A percentile compares a stretch with the other conserved stretches of the same genome.
Evolutionary conservation across 2,797 vertebrate species (phyloP).

Genomic region (Myripristis jacobus): DNA sequence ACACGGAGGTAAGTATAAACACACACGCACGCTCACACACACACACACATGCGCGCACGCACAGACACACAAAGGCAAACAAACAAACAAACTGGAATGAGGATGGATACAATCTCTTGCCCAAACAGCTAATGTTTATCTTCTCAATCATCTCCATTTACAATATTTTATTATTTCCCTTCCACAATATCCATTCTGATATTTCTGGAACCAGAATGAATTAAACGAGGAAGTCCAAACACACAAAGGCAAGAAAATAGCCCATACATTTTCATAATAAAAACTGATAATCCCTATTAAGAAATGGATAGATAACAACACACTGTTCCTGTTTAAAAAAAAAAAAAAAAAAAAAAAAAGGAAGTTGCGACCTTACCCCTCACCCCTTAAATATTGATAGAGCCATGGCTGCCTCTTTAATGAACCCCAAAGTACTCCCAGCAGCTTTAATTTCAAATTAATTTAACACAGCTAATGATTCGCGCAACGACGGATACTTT

Average conservation of each 20-base stretch:
- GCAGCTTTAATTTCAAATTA: constrained; percentile 90
- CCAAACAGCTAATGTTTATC: constrained; percentile 74
- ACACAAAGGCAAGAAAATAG: neutral
- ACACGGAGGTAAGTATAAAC: constrained; percentile 34
- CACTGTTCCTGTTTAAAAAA: neutral
- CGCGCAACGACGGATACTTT: constrained; percentile 87
- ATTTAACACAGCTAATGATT: constrained; percentile 92
- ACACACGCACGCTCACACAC: neutral
- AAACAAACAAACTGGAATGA: constrained; percentile 69
- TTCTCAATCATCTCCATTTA: constrained; percentile 68
- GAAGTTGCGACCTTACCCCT: constrained; percentile 71
- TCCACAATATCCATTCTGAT: constrained; percentile 22
- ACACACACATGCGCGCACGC: constrained; percentile 39
- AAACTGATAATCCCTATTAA: constrained; percentile 7
- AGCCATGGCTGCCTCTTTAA: constrained; percentile 77
- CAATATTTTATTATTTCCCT: constrained; percentile 57
- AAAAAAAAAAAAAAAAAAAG: neutral
- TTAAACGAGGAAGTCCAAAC: constrained; percentile 1
- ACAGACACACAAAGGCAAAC: constrained; percentile 48
- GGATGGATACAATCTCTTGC: constrained; percentile 70
- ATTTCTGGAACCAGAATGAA: neutral
- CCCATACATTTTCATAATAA: neutral
- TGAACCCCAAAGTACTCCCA: constrained; percentile 87
- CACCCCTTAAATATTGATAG: constrained; percentile 85
- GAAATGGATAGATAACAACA: neutral